Evolutionary conservation across 2,888 invertebrate species (phyloP), one percentile per base, ranked within the genome.

Genomic region (Pseudococcus longispinus): DNA sequence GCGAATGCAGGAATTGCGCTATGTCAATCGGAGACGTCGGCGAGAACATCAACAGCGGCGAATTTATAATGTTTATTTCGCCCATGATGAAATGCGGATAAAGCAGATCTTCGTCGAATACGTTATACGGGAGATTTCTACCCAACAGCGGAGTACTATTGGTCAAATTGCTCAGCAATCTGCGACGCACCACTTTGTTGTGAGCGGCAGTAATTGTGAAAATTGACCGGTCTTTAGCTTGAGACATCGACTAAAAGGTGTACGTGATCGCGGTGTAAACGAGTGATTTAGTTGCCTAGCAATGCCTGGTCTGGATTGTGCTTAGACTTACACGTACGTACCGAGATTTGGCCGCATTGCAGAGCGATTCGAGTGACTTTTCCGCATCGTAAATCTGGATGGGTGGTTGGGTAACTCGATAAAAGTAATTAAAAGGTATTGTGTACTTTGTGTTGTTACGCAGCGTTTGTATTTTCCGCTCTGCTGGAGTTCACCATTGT

Each of bases 401-500:
- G 8, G 44, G 15, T 11, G 3, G 15, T 46, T 46, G 13, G 44
- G 44, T 46, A 46, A 13, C 13, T 15, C 13, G 9, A 46, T 3
- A 11, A 46, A 8, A 15, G 13, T 51, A 51, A 51, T 51, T 15
- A n/a, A n/a, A 13, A 15, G 13, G 20, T 20, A 60, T 77, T 80
- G 23, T 65, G 23, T 65, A 20, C 20, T 65, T 11, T 65, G 65
- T 65, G 65, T 65, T 37, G 60, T 60, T 89, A 83, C 89, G 89
- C 90, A 90, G 91, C 91, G 18, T 92, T 92, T 89, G 91, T 92
- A 15, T 92, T 92, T 89, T 90, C 91, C 87, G 92, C 92, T 9
- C 90, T 92, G 13, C 89, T 92, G 84, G 92, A 92, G 88, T 92
- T 92, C 89, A 92, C 92, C 9, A 90, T 91, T 80, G 91, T 91